phyloP scores from a whole-genome alignment of 2,888 invertebrate species.

The Hemicrepidius hirtus region DNA sequence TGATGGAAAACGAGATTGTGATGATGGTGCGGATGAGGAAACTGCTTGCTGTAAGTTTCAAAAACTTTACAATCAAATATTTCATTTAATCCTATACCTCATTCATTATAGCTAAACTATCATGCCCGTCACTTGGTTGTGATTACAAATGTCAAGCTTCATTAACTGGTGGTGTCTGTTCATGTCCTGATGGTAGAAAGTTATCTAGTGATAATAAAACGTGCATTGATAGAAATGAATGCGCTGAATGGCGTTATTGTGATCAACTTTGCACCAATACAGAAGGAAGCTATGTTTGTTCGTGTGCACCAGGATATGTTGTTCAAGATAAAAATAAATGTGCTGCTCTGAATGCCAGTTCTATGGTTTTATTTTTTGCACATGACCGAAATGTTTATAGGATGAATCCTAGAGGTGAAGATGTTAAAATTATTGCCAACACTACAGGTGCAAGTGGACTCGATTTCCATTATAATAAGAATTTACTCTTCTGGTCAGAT shows the following conservation, averaged over 20 bases:
- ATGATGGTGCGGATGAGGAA: slow-evolving; percentile 93
- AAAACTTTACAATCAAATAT: not conserved
- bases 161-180: slow-evolving; percentile 91
- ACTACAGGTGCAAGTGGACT: slow-evolving; percentile 90
- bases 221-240: slow-evolving; percentile 95
- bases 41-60: slow-evolving; percentile 88
- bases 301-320: slow-evolving; percentile 80
- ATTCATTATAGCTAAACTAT: slow-evolving; percentile 80
- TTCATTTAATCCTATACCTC: not conserved
- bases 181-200: slow-evolving; percentile 89
- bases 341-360: slow-evolving; percentile 76
- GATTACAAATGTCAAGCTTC: slow-evolving; percentile 95
- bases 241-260: slow-evolving; percentile 93
- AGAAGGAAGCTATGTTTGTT: slow-evolving; percentile 88
- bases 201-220: slow-evolving; percentile 89
- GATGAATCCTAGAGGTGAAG: slow-evolving; percentile 81
- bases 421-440: slow-evolving; percentile 81
- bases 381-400: slow-evolving; percentile 83
- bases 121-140: slow-evolving; percentile 90
- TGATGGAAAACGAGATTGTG: slow-evolving; percentile 93
- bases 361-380: slow-evolving; percentile 80
- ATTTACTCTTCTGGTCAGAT: slow-evolving; percentile 92
- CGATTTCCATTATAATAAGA: slow-evolving; percentile 86
- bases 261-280: slow-evolving; percentile 95
- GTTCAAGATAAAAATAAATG: slow-evolving; percentile 77